Conservation (phyloP, 2,797 vertebrate species). For the Hydrocynus forskahlii region DNA sequence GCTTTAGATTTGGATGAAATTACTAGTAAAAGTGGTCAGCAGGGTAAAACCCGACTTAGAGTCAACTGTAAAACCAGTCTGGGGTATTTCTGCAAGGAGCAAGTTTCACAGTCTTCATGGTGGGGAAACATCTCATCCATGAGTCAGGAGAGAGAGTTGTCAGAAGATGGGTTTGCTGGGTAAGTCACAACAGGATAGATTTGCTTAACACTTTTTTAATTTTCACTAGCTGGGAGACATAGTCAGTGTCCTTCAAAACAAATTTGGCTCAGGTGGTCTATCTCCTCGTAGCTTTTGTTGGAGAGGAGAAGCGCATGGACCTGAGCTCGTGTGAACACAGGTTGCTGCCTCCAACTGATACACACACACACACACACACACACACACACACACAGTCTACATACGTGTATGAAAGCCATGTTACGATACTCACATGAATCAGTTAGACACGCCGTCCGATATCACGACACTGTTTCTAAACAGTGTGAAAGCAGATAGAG, state of each 20-base stretch:
- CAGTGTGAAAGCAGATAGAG: conserved; percentile 50
- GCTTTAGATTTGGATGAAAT: not conserved
- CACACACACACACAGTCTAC: conserved; percentile 1
- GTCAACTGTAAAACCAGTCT: not conserved
- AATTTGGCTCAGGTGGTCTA: not conserved
- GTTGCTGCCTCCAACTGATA: conserved; percentile 42
- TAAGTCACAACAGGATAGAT: not conserved
- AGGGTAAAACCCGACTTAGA: not conserved
- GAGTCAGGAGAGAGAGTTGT: not conserved
- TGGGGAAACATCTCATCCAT: conserved; percentile 6
- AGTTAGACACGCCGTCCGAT: conserved; percentile 56
- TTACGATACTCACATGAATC: conserved; percentile 60
- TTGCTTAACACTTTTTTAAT: too few species aligned
- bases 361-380: not conserved
- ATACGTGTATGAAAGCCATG: not conserved
- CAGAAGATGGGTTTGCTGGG: not conserved
- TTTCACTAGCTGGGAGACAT: not conserved
- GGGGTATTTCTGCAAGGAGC: not conserved
- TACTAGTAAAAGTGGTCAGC: not conserved
- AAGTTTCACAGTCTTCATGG: not conserved
- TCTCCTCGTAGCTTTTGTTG: conserved; percentile 16
- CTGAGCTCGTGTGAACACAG: conserved; percentile 20
- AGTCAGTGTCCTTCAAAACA: not conserved
- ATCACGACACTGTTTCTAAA: conserved; percentile 63
- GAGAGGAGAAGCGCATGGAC: conserved; percentile 8